Evolutionary conservation across 2,797 vertebrate genomes (phyloP).

Genomic region (Adelosebastes latens): DNA sequence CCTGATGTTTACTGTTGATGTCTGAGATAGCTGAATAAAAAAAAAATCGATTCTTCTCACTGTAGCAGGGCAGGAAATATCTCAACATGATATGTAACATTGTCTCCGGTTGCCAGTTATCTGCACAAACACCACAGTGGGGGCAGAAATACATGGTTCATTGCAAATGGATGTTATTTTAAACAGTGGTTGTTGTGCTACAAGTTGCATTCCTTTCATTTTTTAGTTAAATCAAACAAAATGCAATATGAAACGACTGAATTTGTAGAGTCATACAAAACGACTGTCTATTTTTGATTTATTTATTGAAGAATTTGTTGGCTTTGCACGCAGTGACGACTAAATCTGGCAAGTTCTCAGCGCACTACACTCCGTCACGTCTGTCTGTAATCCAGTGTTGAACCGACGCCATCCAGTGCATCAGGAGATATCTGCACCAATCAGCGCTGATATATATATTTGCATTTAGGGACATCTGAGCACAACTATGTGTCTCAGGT

Average conservation of each 20-base stretch:
- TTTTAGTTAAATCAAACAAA: neutral
- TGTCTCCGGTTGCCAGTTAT: neutral
- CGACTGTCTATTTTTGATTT: neutral
- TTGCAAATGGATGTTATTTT: neutral
- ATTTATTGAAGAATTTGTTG: neutral
- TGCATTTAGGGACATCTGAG: neutral
- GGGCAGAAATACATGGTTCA: neutral
- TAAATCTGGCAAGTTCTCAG: neutral
- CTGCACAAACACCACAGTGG: neutral
- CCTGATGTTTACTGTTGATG: neutral
- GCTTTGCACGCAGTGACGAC: neutral
- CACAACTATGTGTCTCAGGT: neutral
- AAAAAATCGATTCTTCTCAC: neutral
- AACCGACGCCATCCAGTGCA: neutral
- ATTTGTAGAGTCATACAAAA: neutral
- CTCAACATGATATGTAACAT: neutral
- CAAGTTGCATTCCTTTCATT: neutral
- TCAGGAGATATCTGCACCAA: neutral
- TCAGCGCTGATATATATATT: neutral
- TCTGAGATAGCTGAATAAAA: neutral
- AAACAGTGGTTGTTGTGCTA: neutral
- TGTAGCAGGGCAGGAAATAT: slow-evolving; percentile 5
- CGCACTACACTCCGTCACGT: neutral
- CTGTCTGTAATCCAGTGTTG: neutral
- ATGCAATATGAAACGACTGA: neutral